Evolutionary conservation across 2,888 invertebrate genomes (phyloP).

Genomic region (Metallyticus violacea): DNA sequence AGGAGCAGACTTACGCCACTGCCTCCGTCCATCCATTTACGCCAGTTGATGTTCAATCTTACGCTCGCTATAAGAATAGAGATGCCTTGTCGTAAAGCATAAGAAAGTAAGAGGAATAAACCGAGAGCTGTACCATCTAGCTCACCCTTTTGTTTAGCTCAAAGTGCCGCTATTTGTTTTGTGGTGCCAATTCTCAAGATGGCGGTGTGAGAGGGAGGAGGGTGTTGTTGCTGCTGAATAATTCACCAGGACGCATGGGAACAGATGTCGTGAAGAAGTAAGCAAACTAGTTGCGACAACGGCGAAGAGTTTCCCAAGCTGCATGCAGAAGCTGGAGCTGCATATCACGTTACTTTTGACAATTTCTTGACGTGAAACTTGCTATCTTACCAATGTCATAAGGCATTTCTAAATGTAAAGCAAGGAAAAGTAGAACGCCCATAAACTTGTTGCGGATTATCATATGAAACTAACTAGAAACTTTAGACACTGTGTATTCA

Average conservation of each 20-base stretch:
- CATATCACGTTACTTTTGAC: not conserved
- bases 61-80: too few relatives aligned
- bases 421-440: not conserved
- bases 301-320: not conserved
- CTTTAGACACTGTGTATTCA: too few relatives aligned
- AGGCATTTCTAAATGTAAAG: not conserved
- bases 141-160: too few relatives aligned
- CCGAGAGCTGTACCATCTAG: not conserved
- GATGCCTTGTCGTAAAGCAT: too few relatives aligned
- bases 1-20: too few relatives aligned
- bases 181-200: not conserved
- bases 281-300: not conserved
- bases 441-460: too few relatives aligned
- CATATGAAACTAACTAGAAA: too few relatives aligned
- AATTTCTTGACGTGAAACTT: not conserved
- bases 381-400: not conserved
- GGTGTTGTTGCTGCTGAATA: too few relatives aligned
- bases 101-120: not conserved
- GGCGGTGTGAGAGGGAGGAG: not conserved
- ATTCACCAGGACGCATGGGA: not conserved
- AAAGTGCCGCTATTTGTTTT: not conserved
- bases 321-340: not conserved
- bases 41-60: too few relatives aligned
- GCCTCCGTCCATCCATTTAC: too few relatives aligned
- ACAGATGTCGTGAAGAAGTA: not conserved